These are phyloP conservation scores for Ceriagrion tenellum DNA, from an alignment of 2,888 invertebrate species.

Conservation along the genomic window DNA sequence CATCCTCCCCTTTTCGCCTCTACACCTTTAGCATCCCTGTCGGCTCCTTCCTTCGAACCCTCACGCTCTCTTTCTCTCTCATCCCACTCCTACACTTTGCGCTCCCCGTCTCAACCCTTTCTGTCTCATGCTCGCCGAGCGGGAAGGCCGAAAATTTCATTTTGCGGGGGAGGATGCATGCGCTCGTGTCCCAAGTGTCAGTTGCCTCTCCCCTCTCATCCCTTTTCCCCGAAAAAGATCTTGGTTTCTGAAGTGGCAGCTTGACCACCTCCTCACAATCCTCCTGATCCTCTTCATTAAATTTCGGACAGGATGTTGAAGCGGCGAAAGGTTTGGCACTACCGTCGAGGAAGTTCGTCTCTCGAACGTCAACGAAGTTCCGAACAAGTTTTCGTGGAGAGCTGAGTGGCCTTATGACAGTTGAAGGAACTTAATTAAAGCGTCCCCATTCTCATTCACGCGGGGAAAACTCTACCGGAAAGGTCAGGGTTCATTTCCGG, in stretches of 20 bases:
- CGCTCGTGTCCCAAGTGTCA: neutral
- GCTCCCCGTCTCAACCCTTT: neutral
- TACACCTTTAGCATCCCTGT: neutral
- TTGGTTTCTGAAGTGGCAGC: neutral
- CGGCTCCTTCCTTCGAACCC: neutral
- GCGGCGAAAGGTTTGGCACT: neutral
- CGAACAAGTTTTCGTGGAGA: neutral
- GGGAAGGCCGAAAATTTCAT: neutral
- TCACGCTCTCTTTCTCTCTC: neutral
- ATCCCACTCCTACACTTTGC: too few species aligned
- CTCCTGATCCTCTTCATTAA: neutral
- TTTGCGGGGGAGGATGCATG: neutral
- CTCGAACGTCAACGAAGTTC: neutral
- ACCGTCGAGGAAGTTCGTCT: neutral
- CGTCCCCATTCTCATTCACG: too few species aligned
- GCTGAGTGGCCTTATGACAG: neutral
- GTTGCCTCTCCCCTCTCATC: neutral
- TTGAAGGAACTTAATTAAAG: too few species aligned
- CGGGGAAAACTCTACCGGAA: too few species aligned
- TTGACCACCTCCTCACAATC: neutral
- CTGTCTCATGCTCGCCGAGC: neutral
- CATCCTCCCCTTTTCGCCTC: neutral
- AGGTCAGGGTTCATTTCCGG: too few species aligned
- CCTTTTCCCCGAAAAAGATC: neutral
- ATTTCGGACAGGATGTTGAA: neutral